Evolutionary conservation across 2,113 vertebrate genomes (phyloP), one percentile per base, ranked within the genome.

Genomic region (Sporophila hypoxantha): DNA sequence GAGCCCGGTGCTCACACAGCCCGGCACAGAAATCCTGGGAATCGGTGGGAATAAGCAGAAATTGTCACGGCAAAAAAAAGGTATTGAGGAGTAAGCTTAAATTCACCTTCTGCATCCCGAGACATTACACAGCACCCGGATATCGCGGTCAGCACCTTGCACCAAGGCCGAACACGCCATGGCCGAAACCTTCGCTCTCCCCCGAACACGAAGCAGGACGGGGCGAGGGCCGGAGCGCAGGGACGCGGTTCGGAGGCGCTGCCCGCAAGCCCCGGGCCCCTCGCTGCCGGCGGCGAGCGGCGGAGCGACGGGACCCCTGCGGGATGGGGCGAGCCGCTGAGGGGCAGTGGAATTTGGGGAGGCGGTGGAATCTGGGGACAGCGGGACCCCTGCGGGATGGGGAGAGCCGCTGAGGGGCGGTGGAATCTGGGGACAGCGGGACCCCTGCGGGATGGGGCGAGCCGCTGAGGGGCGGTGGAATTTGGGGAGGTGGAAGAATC

Each of bases 91-190:
- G 4, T 1, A 12, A 25, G 8, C 17, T 11, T 6, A 27, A 27
- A 25, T n/a, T 36, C 57, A 14, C 49, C 32, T 47, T 12, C 15
- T 5, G 0, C 10, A 5, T 20, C 29, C 8, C 4, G 14, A 2
- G 13, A 4, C 41, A 2, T 7, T 29, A 7, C 44, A 12, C 7
- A 4, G 41, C 21, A 7, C 4, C 47, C 4, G 53, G 27, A 47
- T 5, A 5, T 5, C 1, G 7, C 10, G 4, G 20, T 1, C 36
- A 17, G 69, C 50, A 17, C 21, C 36, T 12, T 0, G 39, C 37
- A 8, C 22, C 29, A 1, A 3, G 5, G 15, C 4, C 9, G 2
- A 32, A 0, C 60, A 17, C 3, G 2, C 0, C 27, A 3, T 0
- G 14, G 29, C 47, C 84, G 10, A 12, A n/a, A 2, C 37, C 25